These are phyloP conservation scores for Drosophila burlai DNA, from an alignment of 1,140 invertebrate genomes.

Conservation along the genomic window DNA sequence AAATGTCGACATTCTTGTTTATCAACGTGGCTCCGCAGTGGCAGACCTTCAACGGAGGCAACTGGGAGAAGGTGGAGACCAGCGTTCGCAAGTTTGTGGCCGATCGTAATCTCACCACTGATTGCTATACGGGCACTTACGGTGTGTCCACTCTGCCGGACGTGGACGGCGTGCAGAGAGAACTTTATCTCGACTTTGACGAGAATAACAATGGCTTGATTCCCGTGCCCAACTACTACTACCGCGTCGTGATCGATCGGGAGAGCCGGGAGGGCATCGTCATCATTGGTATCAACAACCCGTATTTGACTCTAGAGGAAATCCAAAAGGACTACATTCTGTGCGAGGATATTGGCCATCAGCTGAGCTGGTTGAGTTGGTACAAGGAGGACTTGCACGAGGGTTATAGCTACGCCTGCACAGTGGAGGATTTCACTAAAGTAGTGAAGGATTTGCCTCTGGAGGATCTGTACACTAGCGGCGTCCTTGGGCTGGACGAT, in stretches of 20 bases:
- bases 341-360: conserved; percentile 86
- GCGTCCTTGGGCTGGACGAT: conserved; percentile 68
- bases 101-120: conserved; percentile 79
- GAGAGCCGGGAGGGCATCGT: conserved; percentile 85
- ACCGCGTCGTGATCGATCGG: conserved; percentile 87
- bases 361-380: conserved; percentile 86
- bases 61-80: conserved; percentile 87
- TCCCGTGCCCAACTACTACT: conserved; percentile 87
- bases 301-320: conserved; percentile 84
- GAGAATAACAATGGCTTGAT: conserved; percentile 82
- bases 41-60: conserved; percentile 89
- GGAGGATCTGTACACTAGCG: conserved; percentile 71
- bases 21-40: conserved; percentile 89
- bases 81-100: conserved; percentile 85
- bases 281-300: conserved; percentile 88
- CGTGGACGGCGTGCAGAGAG: conserved; percentile 79
- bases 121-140: conserved; percentile 88
- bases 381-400: conserved; percentile 85
- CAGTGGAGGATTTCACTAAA: conserved; percentile 87
- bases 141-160: conserved; percentile 86
- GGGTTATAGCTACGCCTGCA: conserved; percentile 90
- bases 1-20: conserved; percentile 88
- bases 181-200: conserved; percentile 86
- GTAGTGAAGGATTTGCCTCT: conserved; percentile 85
- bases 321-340: conserved; percentile 85